Base-by-base conservation (phyloP, 2,888 invertebrate genomes). In the Cremastinae sp. region DNA sequence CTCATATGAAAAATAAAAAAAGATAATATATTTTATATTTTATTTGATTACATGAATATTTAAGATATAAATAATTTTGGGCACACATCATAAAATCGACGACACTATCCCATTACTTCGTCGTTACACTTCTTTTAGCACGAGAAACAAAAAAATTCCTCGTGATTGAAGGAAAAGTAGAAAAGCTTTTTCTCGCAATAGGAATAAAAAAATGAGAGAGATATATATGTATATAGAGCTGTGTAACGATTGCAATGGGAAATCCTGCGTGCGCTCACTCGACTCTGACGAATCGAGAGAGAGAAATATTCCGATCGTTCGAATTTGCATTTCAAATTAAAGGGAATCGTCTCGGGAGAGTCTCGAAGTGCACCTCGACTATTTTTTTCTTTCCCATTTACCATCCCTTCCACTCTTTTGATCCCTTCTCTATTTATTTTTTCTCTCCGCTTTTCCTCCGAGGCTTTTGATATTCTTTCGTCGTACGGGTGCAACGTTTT, bases 311-410 rank as follows among this genome's bases (percentile, higher is more conserved):
- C 71, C 72, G 64, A 64, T 72, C 71, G 71, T 10, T 22, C 47
- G 59, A 78, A 71, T 76, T 77, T 70, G 69, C 73, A 78, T 78
- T 78, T 77, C 71, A 78, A 77, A 78, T 77, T 77, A 76, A 78
- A 78, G 74, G 64, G 74, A 66, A 73, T 65, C 77, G 68, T 72
- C 72, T 72, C 62, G 28, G 56, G 62, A 64, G 66, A 62, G 62
- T 64, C 72, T 72, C 64, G 37, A 49, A 58, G 49, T 58, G 56
- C 58, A 56, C 41, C 49, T 68, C 47, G 12, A 9, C 35, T 58
- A 18, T 35, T 41, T 59, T 49, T 41, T 58, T 22, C 9, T 16
- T 12, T 37, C 12, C 35, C 5, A 43, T 37, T 62, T 41, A 12
- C 51, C 22, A 5, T 20, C 12, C n/a, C 22, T 14, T 22, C 39